Evolutionary conservation across 2,888 invertebrate species (phyloP).

Genomic region (Galerucella nymphaeae): DNA sequence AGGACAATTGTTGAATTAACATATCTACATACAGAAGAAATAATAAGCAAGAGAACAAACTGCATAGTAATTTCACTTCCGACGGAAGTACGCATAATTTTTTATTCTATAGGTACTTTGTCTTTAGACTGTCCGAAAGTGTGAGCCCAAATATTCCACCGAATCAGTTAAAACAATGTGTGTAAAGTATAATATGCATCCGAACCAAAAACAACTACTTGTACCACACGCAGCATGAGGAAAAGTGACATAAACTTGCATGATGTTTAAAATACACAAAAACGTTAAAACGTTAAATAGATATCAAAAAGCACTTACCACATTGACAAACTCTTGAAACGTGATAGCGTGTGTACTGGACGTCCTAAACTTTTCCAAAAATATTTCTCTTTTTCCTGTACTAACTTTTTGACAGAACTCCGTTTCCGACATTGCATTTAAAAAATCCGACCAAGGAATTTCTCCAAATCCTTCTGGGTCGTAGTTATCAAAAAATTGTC

Average conservation of each 20-base stretch:
- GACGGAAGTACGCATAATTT: slow-evolving; percentile 56
- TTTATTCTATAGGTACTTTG: slow-evolving; percentile 35
- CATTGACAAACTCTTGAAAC: slow-evolving; percentile 94
- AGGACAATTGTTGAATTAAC: slow-evolving; percentile 40
- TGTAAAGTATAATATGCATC: no score
- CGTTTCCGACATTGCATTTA: slow-evolving; percentile 73
- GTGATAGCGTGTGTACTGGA: slow-evolving; percentile 83
- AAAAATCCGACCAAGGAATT: slow-evolving; percentile 87
- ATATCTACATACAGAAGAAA: slow-evolving; percentile 37
- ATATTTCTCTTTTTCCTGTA: slow-evolving; percentile 67
- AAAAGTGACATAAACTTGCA: no score
- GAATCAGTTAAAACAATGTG: neutral
- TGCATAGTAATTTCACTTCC: slow-evolving; percentile 49
- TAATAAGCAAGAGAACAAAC: slow-evolving; percentile 24
- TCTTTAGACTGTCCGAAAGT: neutral
- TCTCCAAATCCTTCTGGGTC: slow-evolving; percentile 95
- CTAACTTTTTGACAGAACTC: slow-evolving; percentile 62
- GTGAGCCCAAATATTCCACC: slow-evolving; percentile 14
- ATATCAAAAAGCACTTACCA: slow-evolving; percentile 75
- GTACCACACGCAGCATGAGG: no score
- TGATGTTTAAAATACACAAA: no score
- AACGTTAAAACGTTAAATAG: no score
- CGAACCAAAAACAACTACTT: no score
- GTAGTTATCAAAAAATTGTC: slow-evolving; percentile 87
- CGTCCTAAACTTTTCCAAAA: slow-evolving; percentile 78